Conservation (phyloP, 1,140 invertebrate genomes). For the Cotesia chilonis region DNA sequence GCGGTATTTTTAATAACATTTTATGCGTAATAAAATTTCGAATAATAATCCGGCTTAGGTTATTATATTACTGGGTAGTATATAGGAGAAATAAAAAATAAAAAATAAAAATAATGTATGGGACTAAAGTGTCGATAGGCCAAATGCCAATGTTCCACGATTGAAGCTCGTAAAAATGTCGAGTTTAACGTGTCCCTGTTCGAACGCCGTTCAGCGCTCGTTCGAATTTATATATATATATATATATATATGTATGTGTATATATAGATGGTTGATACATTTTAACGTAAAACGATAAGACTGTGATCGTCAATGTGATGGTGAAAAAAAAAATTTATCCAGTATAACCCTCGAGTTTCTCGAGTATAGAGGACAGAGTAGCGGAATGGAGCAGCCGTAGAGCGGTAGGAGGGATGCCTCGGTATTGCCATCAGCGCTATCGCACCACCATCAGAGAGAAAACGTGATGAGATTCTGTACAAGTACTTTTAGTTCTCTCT, state of each 20-base stretch:
- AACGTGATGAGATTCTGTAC: slow-evolving; percentile 27
- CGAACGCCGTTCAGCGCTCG: not conserved
- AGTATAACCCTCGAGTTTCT: slow-evolving; percentile 1
- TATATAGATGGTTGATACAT: slow-evolving; percentile 4
- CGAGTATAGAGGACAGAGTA: no score
- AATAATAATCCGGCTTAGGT: slow-evolving; percentile 10
- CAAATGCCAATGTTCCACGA: slow-evolving; percentile 27
- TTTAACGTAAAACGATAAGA: slow-evolving; percentile 19
- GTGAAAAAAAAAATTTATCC: slow-evolving; percentile 15
- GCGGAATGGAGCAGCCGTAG: no score
- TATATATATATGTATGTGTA: not conserved
- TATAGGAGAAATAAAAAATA: not conserved
- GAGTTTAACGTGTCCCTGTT: slow-evolving; percentile 17
- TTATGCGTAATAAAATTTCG: not conserved
- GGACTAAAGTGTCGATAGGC: slow-evolving; percentile 22
- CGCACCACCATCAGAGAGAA: slow-evolving; percentile 1
- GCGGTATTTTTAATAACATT: no score
- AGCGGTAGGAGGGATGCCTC: no score
- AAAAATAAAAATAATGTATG: slow-evolving; percentile 11
- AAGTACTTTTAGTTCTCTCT: not conserved
- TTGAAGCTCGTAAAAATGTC: slow-evolving; percentile 22
- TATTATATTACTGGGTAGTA: not conserved
- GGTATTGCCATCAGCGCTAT: no score
- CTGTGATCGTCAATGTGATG: not conserved
- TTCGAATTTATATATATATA: not conserved